These are phyloP conservation scores for Amblyopsis hoosieri DNA, from an alignment of 2,797 vertebrate species.

Conservation along the genomic window DNA sequence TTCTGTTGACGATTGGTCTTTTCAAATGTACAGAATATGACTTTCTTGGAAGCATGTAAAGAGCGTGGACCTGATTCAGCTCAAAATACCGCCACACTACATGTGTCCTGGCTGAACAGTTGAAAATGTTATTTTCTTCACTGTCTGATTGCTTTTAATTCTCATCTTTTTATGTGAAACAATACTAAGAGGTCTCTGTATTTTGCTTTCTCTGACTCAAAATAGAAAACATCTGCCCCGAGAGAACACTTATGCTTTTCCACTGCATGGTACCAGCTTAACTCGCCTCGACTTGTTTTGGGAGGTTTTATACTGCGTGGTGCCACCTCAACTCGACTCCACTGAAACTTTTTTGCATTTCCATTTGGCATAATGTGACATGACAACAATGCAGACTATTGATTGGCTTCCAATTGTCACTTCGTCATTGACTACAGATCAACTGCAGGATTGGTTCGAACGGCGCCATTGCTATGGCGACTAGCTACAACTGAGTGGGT, in stretches of 20 bases:
- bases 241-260: conserved; percentile 16
- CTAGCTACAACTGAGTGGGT: too few species aligned
- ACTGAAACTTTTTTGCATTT: too few species aligned
- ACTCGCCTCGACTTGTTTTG: too few species aligned
- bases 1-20: conserved; percentile 22
- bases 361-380: too few species aligned
- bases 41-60: conserved; percentile 42
- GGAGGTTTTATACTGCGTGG: too few species aligned
- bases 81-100: conserved; percentile 56
- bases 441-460: too few species aligned
- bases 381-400: too few species aligned
- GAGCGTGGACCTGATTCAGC: conserved; percentile 51
- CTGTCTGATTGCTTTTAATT: conserved; percentile 51
- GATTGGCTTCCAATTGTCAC: too few species aligned
- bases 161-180: conserved; percentile 56
- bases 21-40: conserved; percentile 23
- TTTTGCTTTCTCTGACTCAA: conserved; percentile 44
- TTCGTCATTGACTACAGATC: too few species aligned
- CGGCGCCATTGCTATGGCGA: too few species aligned
- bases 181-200: conserved; percentile 28
- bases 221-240: conserved; percentile 24
- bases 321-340: too few species aligned
- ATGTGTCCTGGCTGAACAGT: conserved; percentile 39
- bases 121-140: conserved; percentile 49
- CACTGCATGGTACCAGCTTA: too few species aligned